These are phyloP conservation scores for Osmerus mordax DNA, from an alignment of 2,113 vertebrate species.

Conservation along the genomic window DNA sequence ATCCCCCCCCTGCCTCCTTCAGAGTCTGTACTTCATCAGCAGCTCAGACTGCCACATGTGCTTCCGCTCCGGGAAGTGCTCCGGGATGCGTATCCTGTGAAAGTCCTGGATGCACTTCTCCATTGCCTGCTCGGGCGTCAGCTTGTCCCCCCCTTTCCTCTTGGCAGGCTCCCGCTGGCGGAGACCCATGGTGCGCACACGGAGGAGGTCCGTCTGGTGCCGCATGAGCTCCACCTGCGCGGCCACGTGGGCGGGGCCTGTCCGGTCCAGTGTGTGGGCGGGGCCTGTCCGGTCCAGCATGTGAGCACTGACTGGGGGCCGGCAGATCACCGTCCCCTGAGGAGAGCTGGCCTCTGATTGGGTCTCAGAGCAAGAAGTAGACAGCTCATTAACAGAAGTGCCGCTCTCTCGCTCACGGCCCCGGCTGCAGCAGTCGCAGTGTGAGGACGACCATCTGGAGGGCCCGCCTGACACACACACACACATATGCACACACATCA, in stretches of 20 bases:
- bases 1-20: slow-evolving; percentile 45
- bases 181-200: slow-evolving; percentile 87
- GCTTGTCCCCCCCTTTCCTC: slow-evolving; percentile 94
- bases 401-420: slow-evolving; percentile 93
- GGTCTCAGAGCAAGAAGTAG: slow-evolving; percentile 95
- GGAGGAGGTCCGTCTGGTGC: slow-evolving; percentile 91
- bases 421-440: slow-evolving; percentile 98
- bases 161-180: slow-evolving; percentile 83
- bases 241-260: slow-evolving; percentile 73
- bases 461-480: slow-evolving; percentile 78
- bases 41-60: slow-evolving; percentile 97
- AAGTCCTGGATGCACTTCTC: slow-evolving; percentile 99
- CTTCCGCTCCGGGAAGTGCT: slow-evolving; percentile 92
- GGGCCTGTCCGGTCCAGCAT: slow-evolving; percentile 70
- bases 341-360: slow-evolving; percentile 96
- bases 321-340: slow-evolving; percentile 92
- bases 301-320: slow-evolving; percentile 70
- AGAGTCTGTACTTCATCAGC: slow-evolving; percentile 91
- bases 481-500: slow-evolving; percentile 19
- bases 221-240: slow-evolving; percentile 84
- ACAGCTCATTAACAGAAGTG: slow-evolving; percentile 95
- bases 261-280: slow-evolving; percentile 92
- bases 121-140: slow-evolving; percentile 94
- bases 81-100: slow-evolving; percentile 94
- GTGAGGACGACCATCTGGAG: slow-evolving; percentile 82